Percentiles rank a stretch among this genome's conserved stretches.
Evolutionary conservation across 2,113 vertebrate species (phyloP).

Genomic region (Mesembrinibis cayennensis): DNA sequence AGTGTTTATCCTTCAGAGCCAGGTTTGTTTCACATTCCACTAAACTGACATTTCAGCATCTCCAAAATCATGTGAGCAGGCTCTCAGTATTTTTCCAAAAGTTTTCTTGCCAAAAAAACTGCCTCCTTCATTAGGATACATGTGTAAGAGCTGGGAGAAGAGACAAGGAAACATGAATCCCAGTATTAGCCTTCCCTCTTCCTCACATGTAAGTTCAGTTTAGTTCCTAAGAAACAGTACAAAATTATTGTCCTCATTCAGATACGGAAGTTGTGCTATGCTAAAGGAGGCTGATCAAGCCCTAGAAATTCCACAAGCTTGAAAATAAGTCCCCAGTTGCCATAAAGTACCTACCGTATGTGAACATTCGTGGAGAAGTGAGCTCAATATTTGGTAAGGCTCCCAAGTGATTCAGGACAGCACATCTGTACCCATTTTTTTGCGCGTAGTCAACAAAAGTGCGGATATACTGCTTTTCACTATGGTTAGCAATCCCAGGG

Average conservation of each 20-base stretch:
- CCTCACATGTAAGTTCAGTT: neutral
- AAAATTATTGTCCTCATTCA: neutral
- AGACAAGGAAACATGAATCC: neutral
- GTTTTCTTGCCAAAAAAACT: neutral
- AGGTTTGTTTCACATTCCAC: neutral
- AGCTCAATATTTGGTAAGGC: conserved; percentile 96
- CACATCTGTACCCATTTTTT: conserved; percentile 93
- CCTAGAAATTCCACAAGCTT: neutral
- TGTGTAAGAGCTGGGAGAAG: neutral
- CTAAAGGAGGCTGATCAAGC: neutral
- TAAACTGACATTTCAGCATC: neutral
- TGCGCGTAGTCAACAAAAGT: conserved; percentile 97
- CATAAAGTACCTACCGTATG: conserved; percentile 82
- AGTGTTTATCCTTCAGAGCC: neutral
- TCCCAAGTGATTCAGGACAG: conserved; percentile 95
- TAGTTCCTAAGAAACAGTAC: neutral
- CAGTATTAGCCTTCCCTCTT: neutral
- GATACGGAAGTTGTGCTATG: neutral
- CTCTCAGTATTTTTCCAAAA: neutral
- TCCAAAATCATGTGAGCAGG: neutral
- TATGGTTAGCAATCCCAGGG: conserved; percentile 97
- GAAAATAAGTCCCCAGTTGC: neutral
- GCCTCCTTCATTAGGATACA: neutral
- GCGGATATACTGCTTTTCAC: conserved; percentile 98
- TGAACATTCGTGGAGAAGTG: conserved; percentile 98